These are phyloP conservation scores for Adelognathus sp. DNA, from an alignment of 2,888 invertebrate species.

Conservation along the genomic window DNA sequence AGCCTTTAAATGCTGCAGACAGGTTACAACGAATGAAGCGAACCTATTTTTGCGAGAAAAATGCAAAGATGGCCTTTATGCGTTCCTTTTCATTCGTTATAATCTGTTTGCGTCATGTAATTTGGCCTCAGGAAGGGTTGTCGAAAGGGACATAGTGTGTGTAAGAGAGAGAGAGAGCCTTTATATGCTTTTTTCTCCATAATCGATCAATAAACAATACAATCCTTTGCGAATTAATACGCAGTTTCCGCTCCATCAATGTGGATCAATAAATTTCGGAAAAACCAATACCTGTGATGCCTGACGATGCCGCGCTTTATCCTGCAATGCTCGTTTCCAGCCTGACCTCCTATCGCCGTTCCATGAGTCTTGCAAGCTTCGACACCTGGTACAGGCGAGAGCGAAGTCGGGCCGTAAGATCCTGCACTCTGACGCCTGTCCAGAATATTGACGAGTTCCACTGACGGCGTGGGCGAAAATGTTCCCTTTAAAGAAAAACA, in stretches of 20 bases:
- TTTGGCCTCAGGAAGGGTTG: no score
- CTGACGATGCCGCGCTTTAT: constrained; percentile 79
- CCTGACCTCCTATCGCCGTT: constrained; percentile 76
- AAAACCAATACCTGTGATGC: constrained; percentile 76
- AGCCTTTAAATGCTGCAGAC: no score
- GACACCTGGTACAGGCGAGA: constrained; percentile 78
- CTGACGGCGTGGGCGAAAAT: constrained; percentile 80
- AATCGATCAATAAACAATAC: no score
- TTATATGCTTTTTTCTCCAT: no score
- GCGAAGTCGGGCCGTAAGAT: constrained; percentile 77
- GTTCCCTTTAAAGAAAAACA: constrained; percentile 71
- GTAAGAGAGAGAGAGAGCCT: no score
- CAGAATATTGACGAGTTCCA: constrained; percentile 78
- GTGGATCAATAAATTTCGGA: background rate
- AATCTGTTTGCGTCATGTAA: no score
- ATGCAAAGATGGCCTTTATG: no score
- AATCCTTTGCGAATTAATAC: no score
- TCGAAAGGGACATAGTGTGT: no score
- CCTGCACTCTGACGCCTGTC: constrained; percentile 78
- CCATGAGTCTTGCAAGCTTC: constrained; percentile 80
- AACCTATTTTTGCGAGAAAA: no score
- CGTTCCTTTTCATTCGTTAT: no score
- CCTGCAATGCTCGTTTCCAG: constrained; percentile 77
- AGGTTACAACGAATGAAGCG: no score
- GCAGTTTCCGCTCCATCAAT: background rate